These are phyloP conservation scores for Magallana ariakensis DNA, from an alignment of 1,140 invertebrate genomes.

Conservation along the genomic window DNA sequence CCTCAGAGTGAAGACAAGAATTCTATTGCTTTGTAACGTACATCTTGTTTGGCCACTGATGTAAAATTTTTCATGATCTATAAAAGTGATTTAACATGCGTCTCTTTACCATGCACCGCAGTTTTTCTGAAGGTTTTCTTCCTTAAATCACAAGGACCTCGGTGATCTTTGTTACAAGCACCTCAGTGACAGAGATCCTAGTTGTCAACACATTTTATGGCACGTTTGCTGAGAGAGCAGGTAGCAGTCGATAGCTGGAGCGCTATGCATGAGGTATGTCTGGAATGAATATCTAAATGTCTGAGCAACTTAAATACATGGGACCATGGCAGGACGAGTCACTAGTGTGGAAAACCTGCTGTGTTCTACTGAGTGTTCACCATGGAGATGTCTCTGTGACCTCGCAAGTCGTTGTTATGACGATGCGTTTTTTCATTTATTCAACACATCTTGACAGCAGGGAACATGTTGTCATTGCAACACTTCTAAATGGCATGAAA, in stretches of 20 bases:
- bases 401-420: conserved; percentile 14
- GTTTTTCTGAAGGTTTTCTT: background rate
- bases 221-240: background rate
- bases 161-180: background rate
- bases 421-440: background rate
- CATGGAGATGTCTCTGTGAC: background rate
- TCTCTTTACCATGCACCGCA: background rate
- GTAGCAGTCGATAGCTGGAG: background rate
- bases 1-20: background rate
- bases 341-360: background rate
- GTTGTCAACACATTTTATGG: background rate
- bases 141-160: too few species aligned
- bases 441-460: background rate
- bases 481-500: conserved; percentile 20
- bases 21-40: background rate
- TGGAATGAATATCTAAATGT: conserved; percentile 38
- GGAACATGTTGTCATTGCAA: background rate
- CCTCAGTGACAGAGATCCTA: background rate
- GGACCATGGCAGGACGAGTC: background rate
- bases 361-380: conserved; percentile 10
- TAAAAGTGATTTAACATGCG: background rate
- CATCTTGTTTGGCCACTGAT: background rate
- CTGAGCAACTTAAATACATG: conserved; percentile 31
- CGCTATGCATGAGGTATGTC: background rate
- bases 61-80: too few species aligned